phyloP scores from a whole-genome alignment of 2,113 vertebrate species.

The Delphinapterus leucas region DNA sequence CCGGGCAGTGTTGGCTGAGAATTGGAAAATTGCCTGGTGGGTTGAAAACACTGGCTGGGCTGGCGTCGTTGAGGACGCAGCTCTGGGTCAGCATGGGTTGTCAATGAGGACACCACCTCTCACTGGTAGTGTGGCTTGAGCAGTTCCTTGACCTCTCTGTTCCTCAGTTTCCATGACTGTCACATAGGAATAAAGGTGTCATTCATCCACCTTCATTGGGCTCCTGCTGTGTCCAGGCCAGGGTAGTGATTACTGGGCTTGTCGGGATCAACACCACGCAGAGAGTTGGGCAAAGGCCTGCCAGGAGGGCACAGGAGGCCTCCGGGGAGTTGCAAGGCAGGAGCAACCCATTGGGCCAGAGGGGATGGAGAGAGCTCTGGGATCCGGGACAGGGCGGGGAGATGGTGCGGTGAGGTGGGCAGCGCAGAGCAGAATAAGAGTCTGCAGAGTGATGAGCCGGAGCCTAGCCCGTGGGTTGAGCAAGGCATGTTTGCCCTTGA shows the following conservation, averaged over 20 bases:
- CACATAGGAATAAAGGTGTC: too few species aligned
- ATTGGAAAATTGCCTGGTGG: not conserved
- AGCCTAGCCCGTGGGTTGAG: not conserved
- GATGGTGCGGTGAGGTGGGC: not conserved
- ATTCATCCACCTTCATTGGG: not conserved
- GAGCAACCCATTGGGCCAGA: not conserved
- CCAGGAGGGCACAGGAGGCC: not conserved
- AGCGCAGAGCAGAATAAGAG: not conserved
- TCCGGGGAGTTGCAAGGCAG: not conserved
- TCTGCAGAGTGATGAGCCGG: not conserved
- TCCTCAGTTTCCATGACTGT: not conserved
- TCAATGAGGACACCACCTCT: not conserved
- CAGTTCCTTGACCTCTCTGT: not conserved
- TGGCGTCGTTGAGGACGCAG: not conserved
- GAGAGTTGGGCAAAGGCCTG: not conserved
- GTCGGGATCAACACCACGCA: not conserved
- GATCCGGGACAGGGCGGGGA: not conserved
- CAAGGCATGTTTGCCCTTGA: too few species aligned
- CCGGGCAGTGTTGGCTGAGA: not conserved
- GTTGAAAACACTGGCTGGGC: not conserved
- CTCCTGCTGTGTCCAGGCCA: not conserved
- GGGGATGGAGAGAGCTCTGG: not conserved
- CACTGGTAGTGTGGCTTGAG: not conserved
- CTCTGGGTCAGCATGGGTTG: not conserved
- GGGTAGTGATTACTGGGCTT: too few species aligned